A percentile compares a stretch with the other conserved stretches of the same genome.
phyloP scores from a whole-genome alignment of 92 coral and sea anemone species.

The Montipora capitata region DNA sequence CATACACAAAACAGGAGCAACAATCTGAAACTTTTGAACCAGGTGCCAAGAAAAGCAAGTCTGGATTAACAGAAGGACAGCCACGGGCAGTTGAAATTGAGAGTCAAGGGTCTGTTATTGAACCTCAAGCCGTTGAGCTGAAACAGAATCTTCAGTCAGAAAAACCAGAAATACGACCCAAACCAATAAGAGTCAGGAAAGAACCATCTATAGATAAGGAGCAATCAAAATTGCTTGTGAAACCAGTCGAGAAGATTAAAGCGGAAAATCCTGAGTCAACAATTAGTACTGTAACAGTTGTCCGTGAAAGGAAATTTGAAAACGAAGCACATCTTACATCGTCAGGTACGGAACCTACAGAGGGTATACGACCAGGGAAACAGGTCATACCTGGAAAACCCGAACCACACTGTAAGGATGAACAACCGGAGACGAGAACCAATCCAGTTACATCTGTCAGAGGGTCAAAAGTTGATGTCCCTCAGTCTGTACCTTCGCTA shows the following conservation, averaged over 20 bases:
- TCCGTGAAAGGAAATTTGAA: background rate
- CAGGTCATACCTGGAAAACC: background rate
- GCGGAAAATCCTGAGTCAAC: constrained; percentile 1
- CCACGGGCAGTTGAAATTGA: background rate
- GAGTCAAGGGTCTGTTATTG: background rate
- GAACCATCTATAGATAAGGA: background rate
- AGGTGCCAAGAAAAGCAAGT: background rate
- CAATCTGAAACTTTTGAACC: background rate
- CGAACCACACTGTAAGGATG: background rate
- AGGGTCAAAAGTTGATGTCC: constrained; percentile 9
- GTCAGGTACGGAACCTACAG: background rate
- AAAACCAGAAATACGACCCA: constrained; percentile 21
- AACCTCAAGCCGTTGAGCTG: background rate
- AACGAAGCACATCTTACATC: background rate
- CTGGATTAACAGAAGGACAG: background rate
- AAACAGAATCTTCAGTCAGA: constrained; percentile 8
- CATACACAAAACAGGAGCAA: constrained; percentile 1
- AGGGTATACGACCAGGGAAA: background rate
- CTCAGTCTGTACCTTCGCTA: background rate
- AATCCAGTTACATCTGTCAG: background rate
- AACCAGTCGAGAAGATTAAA: background rate
- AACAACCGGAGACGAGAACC: constrained; percentile 6
- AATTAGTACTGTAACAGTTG: background rate
- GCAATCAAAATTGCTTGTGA: background rate
- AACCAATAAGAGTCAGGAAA: background rate